phyloP scores from a whole-genome alignment of 2,888 invertebrate genomes.

The Brachyptera putata region DNA sequence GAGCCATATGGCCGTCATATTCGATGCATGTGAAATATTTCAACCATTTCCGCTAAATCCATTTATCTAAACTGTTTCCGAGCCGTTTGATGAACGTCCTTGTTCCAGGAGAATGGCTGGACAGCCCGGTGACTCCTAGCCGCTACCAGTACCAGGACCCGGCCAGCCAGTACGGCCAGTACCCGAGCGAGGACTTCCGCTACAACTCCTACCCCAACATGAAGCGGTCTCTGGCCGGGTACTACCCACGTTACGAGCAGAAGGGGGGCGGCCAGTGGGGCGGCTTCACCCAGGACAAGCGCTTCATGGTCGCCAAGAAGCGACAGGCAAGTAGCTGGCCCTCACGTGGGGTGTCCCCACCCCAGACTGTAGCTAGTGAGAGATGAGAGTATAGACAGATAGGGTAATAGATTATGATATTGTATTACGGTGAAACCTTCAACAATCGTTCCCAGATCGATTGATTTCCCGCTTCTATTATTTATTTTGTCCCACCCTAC shows the following conservation, averaged over 20 bases:
- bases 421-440: no score
- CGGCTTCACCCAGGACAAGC: conserved; percentile 45
- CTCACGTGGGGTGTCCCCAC: no score
- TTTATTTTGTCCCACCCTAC: no score
- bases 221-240: conserved; percentile 31
- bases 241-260: conserved; percentile 20
- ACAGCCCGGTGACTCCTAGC: conserved; percentile 36
- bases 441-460: no score
- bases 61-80: no score
- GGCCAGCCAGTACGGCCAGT: neutral
- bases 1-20: no score
- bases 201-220: conserved; percentile 8
- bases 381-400: no score
- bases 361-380: no score
- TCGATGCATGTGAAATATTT: no score
- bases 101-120: conserved; percentile 40
- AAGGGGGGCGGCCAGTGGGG: conserved; percentile 25
- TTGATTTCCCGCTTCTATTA: no score
- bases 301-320: conserved; percentile 61
- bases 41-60: no score
- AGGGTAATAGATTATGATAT: no score
- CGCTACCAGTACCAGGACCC: conserved; percentile 13
- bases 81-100: neutral
- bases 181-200: neutral
- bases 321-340: conserved; percentile 41